These are phyloP conservation scores for Drosophila quasianomalipes DNA, from an alignment of 2,888 invertebrate genomes.

Conservation along the genomic window DNA sequence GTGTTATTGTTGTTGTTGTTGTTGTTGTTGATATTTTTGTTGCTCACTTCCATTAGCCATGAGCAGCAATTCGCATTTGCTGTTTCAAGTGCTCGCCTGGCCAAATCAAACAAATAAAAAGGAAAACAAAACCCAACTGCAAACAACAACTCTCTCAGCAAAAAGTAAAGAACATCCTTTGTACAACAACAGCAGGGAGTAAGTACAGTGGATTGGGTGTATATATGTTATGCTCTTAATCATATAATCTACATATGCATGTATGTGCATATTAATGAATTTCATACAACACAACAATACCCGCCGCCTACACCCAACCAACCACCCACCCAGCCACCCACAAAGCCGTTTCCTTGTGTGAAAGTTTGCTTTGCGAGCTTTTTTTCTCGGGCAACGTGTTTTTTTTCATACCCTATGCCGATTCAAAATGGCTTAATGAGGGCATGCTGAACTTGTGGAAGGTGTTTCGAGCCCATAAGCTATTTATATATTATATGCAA, in stretches of 20 bases:
- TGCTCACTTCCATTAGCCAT: conserved; percentile 36
- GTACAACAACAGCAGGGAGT: conserved; percentile 7
- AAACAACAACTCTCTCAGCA: conserved; percentile 6
- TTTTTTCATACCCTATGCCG: not conserved
- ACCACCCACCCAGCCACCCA: not conserved
- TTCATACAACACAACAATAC: conserved; percentile 20
- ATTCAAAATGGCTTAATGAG: not conserved
- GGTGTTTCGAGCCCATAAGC: not conserved
- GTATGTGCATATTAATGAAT: conserved; percentile 73
- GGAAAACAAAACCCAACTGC: conserved; percentile 20
- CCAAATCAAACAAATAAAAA: conserved; percentile 50
- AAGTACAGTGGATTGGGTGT: conserved; percentile 22
- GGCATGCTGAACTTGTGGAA: not conserved
- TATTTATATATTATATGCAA: not conserved
- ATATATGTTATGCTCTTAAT: conserved; percentile 59
- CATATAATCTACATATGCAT: conserved; percentile 71
- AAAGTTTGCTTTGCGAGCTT: conserved; percentile 10
- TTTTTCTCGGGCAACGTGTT: not conserved
- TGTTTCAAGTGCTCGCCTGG: conserved; percentile 27
- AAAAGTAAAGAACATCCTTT: conserved; percentile 22
- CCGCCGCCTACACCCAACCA: not conserved
- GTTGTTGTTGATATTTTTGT: conserved; percentile 9
- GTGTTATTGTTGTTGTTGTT: conserved; percentile 1
- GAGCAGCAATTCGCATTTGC: conserved; percentile 22
- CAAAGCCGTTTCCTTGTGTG: conserved; percentile 1